Conservation (phyloP, 2,797 vertebrate species). For the Gallinago stenura region DNA sequence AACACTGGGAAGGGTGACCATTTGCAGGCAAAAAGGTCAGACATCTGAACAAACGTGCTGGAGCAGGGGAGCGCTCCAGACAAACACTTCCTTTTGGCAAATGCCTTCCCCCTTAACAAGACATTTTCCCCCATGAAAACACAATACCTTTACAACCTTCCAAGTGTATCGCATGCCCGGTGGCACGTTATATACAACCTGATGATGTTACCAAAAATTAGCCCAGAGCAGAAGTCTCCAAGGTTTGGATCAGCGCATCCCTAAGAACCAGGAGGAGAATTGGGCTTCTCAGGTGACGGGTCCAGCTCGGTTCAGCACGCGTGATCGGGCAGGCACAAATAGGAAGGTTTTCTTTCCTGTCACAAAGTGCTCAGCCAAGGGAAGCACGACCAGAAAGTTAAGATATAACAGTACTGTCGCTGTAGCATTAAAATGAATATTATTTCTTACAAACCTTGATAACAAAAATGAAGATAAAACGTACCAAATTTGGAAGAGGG, state of each 20-base stretch:
- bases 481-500: not conserved
- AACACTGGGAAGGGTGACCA: not conserved
- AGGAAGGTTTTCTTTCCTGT: not conserved
- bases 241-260: not conserved
- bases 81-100: not conserved
- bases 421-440: not conserved
- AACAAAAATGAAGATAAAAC: not conserved
- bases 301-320: not conserved
- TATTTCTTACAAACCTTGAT: not conserved
- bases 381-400: not conserved
- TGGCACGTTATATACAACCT: not conserved
- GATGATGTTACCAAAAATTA: not conserved
- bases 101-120: not conserved
- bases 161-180: not conserved
- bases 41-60: not conserved
- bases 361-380: not conserved
- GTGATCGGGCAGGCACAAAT: not conserved
- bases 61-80: not conserved
- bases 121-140: not conserved
- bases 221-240: not conserved
- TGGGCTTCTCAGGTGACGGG: not conserved
- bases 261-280: not conserved
- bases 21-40: not conserved
- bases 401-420: not conserved
- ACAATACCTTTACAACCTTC: not conserved